Percentiles rank a stretch among this genome's conserved stretches.
These are phyloP conservation scores for Girardinichthys multiradiatus DNA, from an alignment of 2,113 vertebrate species.

Conservation along the genomic window DNA sequence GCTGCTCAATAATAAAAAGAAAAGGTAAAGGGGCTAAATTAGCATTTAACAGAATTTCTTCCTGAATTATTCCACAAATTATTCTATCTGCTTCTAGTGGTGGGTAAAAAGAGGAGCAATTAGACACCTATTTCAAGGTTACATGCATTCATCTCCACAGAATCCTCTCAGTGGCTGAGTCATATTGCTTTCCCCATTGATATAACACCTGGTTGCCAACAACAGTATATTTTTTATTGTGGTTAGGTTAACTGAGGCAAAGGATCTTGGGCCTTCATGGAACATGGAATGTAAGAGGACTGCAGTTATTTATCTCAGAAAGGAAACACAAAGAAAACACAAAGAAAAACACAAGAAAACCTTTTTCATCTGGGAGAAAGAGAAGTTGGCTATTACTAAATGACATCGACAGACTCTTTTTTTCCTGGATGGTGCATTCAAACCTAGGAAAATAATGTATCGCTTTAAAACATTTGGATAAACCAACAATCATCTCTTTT, in stretches of 20 bases:
- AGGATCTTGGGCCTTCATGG: background rate
- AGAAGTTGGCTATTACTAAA: conserved; percentile 35
- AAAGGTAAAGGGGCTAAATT: no score
- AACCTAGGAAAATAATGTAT: background rate
- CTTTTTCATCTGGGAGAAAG: conserved; percentile 15
- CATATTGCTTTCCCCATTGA: background rate
- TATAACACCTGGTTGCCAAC: background rate
- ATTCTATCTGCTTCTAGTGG: no score
- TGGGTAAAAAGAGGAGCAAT: background rate
- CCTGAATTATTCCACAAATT: no score
- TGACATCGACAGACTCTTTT: background rate
- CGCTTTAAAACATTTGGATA: conserved; percentile 4
- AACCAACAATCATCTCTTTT: conserved; percentile 30
- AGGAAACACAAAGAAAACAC: conserved; percentile 32
- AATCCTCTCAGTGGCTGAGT: background rate
- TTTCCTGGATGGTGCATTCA: no score
- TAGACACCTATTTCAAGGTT: background rate
- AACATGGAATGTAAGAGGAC: background rate
- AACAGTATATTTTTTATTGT: conserved; percentile 5
- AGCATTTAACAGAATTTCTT: no score
- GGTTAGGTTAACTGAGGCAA: background rate
- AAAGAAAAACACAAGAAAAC: no score
- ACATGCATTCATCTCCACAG: conserved; percentile 2
- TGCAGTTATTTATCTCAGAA: conserved; percentile 26
- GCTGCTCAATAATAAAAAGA: no score